Evolutionary conservation across 1,140 invertebrate genomes (phyloP).

Genomic region (Anastatus disparis): DNA sequence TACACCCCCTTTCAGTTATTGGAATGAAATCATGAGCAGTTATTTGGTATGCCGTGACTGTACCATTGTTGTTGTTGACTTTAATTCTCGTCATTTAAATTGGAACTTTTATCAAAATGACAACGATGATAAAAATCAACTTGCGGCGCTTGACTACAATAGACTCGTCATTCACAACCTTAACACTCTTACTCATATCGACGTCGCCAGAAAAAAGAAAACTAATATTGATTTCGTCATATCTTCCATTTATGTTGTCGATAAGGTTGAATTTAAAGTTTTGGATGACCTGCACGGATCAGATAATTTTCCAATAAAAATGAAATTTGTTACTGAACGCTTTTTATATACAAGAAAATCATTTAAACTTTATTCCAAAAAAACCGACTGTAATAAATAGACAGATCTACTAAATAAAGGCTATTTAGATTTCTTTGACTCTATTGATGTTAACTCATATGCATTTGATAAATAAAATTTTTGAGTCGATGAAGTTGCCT

Average conservation of each 20-base stretch:
- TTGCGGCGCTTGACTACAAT: not conserved
- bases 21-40: no score
- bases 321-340: not conserved
- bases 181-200: not conserved
- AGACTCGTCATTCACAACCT: not conserved
- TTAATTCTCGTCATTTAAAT: no score
- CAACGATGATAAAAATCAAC: not conserved
- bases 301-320: not conserved
- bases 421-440: no score
- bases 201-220: not conserved
- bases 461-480: no score
- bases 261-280: not conserved
- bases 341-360: not conserved
- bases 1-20: no score
- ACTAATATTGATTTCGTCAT: not conserved
- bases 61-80: no score
- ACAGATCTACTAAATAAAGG: no score
- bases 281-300: not conserved
- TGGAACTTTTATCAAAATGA: not conserved
- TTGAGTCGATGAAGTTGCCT: no score
- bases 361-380: not conserved
- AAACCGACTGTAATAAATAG: not conserved
- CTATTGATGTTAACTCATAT: no score
- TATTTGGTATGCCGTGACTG: no score
- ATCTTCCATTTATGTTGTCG: not conserved